Percentiles rank a stretch among this genome's conserved stretches.
Evolutionary conservation across 2,113 vertebrate genomes (phyloP).

Genomic region (Osmerus mordax): DNA sequence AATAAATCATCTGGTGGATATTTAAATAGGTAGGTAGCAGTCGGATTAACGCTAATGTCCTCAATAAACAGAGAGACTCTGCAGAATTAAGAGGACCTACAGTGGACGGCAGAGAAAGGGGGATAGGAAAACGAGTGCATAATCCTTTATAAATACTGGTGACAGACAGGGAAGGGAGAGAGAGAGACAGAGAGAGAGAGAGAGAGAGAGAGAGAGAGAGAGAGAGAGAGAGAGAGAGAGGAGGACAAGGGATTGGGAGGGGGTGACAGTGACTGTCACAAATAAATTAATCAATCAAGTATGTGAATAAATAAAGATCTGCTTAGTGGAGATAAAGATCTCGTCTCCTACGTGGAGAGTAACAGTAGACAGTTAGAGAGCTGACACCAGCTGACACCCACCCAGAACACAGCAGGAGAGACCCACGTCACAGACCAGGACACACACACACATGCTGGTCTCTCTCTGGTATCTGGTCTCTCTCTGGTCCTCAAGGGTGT

Average conservation of each 20-base stretch:
- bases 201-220: constrained; percentile 44
- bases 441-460: not conserved
- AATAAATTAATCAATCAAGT: constrained; percentile 19
- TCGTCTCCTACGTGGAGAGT: constrained; percentile 39
- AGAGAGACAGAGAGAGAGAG: constrained; percentile 44
- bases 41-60: no score
- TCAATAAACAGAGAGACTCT: constrained; percentile 1
- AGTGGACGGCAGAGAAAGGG: constrained; percentile 70
- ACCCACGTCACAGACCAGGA: constrained; percentile 38
- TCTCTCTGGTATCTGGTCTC: no score
- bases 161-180: constrained; percentile 16
- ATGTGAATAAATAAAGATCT: constrained; percentile 47
- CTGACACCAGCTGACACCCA: constrained; percentile 14
- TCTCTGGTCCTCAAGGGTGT: no score
- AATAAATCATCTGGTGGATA: constrained; percentile 82
- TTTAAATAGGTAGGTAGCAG: constrained; percentile 74
- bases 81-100: constrained; percentile 14
- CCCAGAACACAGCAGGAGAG: constrained; percentile 48
- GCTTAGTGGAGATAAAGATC: constrained; percentile 25
- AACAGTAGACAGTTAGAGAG: constrained; percentile 30
- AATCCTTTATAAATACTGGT: constrained; percentile 86
- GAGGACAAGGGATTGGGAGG: constrained; percentile 42
- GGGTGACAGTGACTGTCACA: constrained; percentile 50
- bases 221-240: no score
- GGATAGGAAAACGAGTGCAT: constrained; percentile 85